Conservation (phyloP, 2,888 invertebrate species). For the Tetragonula carbonaria region DNA sequence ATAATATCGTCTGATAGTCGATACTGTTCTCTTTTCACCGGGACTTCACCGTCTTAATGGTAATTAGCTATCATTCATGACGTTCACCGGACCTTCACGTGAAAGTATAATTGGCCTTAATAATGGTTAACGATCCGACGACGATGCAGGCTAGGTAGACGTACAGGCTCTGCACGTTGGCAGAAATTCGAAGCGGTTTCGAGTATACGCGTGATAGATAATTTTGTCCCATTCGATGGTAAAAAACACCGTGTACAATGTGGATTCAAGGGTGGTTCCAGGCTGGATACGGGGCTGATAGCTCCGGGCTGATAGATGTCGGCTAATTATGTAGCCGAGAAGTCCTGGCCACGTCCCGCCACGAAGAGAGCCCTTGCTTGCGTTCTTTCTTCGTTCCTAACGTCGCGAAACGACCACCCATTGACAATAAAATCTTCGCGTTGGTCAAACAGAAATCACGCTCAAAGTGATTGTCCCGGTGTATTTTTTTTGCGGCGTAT, state of each 20-base stretch:
- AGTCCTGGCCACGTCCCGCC: conserved; percentile 78
- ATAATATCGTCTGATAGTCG: no score
- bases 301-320: conserved; percentile 84
- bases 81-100: background rate
- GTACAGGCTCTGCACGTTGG: background rate
- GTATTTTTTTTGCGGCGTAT: background rate
- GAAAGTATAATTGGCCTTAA: conserved; percentile 16
- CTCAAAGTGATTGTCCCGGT: background rate
- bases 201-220: conserved; percentile 42
- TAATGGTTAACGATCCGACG: conserved; percentile 5
- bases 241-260: conserved; percentile 62
- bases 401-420: conserved; percentile 76
- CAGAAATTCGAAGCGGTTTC: conserved; percentile 9
- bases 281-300: conserved; percentile 79
- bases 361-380: conserved; percentile 77
- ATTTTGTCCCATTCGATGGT: conserved; percentile 54
- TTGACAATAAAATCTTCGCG: conserved; percentile 72
- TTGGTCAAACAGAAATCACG: conserved; percentile 25
- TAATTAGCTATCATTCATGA: background rate
- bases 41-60: background rate
- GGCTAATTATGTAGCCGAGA: conserved; percentile 84
- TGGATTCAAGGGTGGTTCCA: conserved; percentile 76
- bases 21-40: background rate
- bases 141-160: background rate
- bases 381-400: conserved; percentile 57